These are phyloP conservation scores for Steatocranus sp. DNA, from an alignment of 2,797 vertebrate species.

Conservation along the genomic window DNA sequence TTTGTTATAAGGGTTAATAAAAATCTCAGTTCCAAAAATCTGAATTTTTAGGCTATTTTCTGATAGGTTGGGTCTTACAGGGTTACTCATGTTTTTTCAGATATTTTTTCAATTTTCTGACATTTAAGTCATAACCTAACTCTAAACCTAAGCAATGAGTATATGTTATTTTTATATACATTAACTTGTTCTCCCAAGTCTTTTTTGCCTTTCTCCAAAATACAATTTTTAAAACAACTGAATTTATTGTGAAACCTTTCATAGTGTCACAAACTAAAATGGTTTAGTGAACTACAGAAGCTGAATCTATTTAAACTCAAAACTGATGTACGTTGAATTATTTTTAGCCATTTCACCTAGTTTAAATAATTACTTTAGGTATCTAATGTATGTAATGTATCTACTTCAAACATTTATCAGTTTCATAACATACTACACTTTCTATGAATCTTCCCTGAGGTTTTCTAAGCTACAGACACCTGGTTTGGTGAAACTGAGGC, in stretches of 20 bases:
- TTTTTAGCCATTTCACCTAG: background rate
- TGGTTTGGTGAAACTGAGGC: background rate
- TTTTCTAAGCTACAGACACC: background rate
- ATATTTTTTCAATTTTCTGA: background rate
- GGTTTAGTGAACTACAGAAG: background rate
- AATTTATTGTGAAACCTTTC: background rate
- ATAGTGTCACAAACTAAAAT: background rate
- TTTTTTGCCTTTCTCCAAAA: background rate
- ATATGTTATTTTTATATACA: background rate
- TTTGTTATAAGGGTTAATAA: background rate
- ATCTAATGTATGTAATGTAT: background rate
- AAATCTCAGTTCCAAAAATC: background rate
- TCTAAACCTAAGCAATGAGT: background rate
- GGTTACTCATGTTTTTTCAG: background rate
- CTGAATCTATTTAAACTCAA: background rate
- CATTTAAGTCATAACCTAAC: background rate
- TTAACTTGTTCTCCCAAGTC: background rate
- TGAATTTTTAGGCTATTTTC: background rate
- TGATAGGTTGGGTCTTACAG: background rate
- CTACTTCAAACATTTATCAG: background rate
- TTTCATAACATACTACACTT: background rate
- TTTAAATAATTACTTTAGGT: background rate
- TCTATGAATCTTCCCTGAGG: background rate
- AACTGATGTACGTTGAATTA: background rate
- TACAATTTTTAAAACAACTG: background rate